phyloP scores from a whole-genome alignment of 2,888 invertebrate genomes.

The Diachrysia chrysitis region DNA sequence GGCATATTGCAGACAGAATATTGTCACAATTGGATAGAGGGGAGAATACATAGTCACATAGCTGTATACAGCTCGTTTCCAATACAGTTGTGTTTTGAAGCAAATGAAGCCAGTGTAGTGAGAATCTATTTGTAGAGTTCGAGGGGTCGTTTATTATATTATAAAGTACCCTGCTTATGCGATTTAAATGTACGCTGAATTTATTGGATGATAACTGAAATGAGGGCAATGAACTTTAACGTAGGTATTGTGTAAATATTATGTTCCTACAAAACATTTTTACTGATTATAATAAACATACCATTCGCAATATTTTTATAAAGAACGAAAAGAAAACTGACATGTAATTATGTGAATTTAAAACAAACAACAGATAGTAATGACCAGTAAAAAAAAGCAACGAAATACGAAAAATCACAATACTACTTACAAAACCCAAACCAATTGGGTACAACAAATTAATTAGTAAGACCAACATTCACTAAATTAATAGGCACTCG shows the following conservation, averaged over 20 bases:
- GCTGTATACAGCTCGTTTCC: slow-evolving; percentile 30
- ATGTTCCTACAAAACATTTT: no score
- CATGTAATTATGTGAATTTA: neutral
- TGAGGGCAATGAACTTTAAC: neutral
- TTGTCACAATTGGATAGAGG: slow-evolving; percentile 47
- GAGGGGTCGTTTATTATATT: slow-evolving; percentile 8
- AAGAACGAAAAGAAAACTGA: neutral
- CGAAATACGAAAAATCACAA: slow-evolving; percentile 11
- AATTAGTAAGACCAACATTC: slow-evolving; percentile 48
- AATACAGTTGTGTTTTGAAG: slow-evolving; percentile 34
- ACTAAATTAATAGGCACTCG: slow-evolving; percentile 51
- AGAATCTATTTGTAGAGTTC: slow-evolving; percentile 31
- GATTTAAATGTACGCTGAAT: neutral
- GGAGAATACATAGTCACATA: slow-evolving; percentile 13
- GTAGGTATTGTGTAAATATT: neutral
- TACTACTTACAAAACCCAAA: slow-evolving; percentile 15
- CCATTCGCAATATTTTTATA: no score
- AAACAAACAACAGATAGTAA: slow-evolving; percentile 11
- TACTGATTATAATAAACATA: no score
- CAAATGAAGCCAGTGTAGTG: slow-evolving; percentile 30
- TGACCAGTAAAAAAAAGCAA: neutral
- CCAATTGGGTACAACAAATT: slow-evolving; percentile 42
- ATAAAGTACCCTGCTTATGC: neutral
- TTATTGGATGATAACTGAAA: neutral
- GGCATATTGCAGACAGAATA: slow-evolving; percentile 48